A percentile compares a stretch with the other conserved stretches of the same genome.
Conservation (phyloP, 92 coral and sea anemone genomes). For the Actinostola sp. region DNA sequence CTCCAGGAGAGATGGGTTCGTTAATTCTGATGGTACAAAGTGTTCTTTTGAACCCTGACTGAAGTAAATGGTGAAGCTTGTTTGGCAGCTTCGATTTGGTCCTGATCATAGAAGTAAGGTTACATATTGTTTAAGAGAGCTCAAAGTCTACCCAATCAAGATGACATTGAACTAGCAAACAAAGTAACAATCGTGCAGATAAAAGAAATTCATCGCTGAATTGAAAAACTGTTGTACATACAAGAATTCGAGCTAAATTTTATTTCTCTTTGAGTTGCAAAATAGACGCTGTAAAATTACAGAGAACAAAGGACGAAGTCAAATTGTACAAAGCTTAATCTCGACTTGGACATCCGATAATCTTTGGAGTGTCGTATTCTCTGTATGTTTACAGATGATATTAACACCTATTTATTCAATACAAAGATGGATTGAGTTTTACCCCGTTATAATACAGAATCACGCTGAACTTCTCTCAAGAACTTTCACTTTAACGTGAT, state of each 20-base stretch:
- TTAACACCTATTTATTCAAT: constrained; percentile 78
- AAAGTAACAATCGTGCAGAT: constrained; percentile 14
- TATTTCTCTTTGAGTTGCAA: constrained; percentile 9
- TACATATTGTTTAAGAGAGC: background rate
- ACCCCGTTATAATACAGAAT: constrained; percentile 11
- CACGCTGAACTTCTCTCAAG: background rate
- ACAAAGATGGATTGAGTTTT: constrained; percentile 57
- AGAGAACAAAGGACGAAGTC: constrained; percentile 22
- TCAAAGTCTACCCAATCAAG: background rate
- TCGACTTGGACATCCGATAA: constrained; percentile 21
- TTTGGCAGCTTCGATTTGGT: constrained; percentile 2
- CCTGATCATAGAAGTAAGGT: constrained; percentile 14
- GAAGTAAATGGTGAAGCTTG: background rate
- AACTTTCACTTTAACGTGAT: no score
- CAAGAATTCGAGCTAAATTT: constrained; percentile 5
- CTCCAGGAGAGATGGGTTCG: background rate
- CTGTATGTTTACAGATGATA: constrained; percentile 58
- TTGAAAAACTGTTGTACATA: constrained; percentile 20
- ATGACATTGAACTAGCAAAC: constrained; percentile 21
- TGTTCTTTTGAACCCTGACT: constrained; percentile 8
- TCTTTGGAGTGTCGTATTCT: constrained; percentile 1
- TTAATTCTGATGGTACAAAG: background rate
- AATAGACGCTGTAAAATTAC: background rate
- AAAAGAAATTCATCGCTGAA: constrained; percentile 18
- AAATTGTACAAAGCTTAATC: constrained; percentile 18